A percentile compares a stretch with the other conserved stretches of the same genome.
Evolutionary conservation across 2,797 vertebrate genomes (phyloP).

Genomic region (Platalea minor): DNA sequence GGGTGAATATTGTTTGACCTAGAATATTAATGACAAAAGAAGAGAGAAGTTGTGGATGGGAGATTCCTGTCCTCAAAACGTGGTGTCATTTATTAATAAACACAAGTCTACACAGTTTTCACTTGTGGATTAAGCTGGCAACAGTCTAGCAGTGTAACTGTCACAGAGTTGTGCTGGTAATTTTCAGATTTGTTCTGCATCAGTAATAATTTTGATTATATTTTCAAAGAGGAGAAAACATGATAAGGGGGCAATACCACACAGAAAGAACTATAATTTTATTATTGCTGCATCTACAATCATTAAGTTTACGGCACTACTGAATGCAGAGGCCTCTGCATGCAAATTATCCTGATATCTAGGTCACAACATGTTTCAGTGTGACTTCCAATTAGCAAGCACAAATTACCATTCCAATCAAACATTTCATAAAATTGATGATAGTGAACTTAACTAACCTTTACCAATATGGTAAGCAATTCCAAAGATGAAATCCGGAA

Average conservation of each 20-base stretch:
- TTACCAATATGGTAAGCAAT: slow-evolving; percentile 75
- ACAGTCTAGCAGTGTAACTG: not conserved
- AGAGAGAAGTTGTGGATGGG: not conserved
- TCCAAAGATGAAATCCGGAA: slow-evolving; percentile 68
- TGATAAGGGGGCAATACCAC: not conserved
- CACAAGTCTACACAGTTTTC: not conserved
- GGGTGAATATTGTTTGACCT: not conserved
- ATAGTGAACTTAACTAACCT: slow-evolving; percentile 77
- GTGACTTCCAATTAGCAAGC: slow-evolving; percentile 29
- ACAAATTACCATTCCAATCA: slow-evolving; percentile 24
- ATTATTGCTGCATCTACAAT: not conserved
- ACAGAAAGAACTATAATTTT: not conserved
- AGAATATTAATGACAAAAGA: not conserved
- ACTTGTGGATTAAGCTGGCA: not conserved
- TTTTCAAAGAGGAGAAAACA: not conserved
- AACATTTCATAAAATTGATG: slow-evolving; percentile 57
- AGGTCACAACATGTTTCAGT: not conserved
- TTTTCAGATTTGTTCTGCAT: slow-evolving; percentile 19
- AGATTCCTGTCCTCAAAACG: not conserved
- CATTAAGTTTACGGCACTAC: not conserved
- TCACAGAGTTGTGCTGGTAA: not conserved
- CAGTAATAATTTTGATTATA: not conserved
- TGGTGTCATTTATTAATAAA: not conserved
- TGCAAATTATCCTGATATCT: slow-evolving; percentile 16
- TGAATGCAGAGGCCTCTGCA: not conserved